Percentiles rank a stretch among this genome's conserved stretches.
These are phyloP conservation scores for Myiopsitta monachus DNA, from an alignment of 2,113 vertebrate species.

Conservation along the genomic window DNA sequence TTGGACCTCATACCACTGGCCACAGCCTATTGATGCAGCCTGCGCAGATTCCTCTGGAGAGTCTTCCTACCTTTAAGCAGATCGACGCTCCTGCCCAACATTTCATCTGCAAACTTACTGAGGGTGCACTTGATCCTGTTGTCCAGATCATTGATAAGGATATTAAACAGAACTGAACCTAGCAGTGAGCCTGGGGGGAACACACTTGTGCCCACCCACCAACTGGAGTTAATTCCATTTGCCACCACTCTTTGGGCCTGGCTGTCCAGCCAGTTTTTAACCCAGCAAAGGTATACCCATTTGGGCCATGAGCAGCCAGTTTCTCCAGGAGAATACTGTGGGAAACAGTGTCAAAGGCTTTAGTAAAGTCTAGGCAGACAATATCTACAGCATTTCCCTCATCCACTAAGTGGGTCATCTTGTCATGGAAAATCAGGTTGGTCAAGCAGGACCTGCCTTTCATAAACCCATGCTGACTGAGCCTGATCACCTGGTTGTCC, in stretches of 20 bases:
- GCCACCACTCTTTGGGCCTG: not conserved
- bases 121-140: not conserved
- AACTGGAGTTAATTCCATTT: not conserved
- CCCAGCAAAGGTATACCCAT: not conserved
- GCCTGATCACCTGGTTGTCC: not conserved
- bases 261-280: not conserved
- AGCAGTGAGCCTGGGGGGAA: not conserved
- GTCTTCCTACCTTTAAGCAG: not conserved
- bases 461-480: not conserved
- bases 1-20: not conserved
- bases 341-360: not conserved
- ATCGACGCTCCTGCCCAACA: not conserved
- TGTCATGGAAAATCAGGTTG: not conserved
- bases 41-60: not conserved
- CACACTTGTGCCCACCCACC: not conserved
- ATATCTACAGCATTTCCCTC: not conserved
- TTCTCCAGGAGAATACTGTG: not conserved
- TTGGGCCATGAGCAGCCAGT: not conserved
- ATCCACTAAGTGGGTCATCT: not conserved
- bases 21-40: not conserved
- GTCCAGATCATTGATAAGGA: not conserved
- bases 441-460: not conserved
- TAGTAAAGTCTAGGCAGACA: not conserved
- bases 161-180: not conserved
- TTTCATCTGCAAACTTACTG: not conserved